These are phyloP conservation scores for Crematogaster levior DNA, from an alignment of 2,888 invertebrate genomes.

Conservation along the genomic window DNA sequence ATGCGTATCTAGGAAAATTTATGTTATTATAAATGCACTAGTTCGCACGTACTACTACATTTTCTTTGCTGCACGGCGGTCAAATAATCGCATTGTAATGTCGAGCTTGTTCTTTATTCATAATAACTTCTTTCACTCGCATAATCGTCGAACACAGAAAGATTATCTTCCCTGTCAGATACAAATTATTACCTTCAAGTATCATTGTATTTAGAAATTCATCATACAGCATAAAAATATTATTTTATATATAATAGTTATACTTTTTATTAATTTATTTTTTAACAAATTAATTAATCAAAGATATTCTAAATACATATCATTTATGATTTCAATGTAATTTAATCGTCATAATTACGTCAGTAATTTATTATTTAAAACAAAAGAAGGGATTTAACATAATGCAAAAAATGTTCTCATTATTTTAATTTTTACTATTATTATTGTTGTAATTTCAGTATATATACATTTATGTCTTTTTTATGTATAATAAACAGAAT, in stretches of 20 bases:
- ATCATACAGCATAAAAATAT: neutral
- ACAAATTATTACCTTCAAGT: neutral
- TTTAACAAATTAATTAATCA: neutral
- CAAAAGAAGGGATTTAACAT: neutral
- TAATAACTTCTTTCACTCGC: constrained; percentile 17
- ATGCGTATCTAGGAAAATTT: neutral
- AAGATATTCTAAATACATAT: neutral
- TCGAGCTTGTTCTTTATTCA: neutral
- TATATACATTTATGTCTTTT: neutral
- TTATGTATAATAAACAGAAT: neutral
- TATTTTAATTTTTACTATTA: neutral
- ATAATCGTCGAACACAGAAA: neutral
- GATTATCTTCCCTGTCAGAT: constrained; percentile 3
- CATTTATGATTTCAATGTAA: neutral
- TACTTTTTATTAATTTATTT: neutral
- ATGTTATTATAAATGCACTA: constrained; percentile 30
- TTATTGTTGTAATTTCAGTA: neutral
- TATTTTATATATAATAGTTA: neutral
- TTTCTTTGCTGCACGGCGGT: neutral
- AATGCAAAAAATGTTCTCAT: neutral
- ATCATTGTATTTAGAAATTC: neutral
- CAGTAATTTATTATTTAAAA: neutral
- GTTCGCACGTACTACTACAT: constrained; percentile 14
- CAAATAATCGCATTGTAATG: constrained; percentile 17
- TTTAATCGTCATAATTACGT: neutral